Percentiles rank a stretch among this genome's conserved stretches.
Evolutionary conservation across 1,140 invertebrate genomes (phyloP).

Genomic region (Zeugodacus cucurbitae): DNA sequence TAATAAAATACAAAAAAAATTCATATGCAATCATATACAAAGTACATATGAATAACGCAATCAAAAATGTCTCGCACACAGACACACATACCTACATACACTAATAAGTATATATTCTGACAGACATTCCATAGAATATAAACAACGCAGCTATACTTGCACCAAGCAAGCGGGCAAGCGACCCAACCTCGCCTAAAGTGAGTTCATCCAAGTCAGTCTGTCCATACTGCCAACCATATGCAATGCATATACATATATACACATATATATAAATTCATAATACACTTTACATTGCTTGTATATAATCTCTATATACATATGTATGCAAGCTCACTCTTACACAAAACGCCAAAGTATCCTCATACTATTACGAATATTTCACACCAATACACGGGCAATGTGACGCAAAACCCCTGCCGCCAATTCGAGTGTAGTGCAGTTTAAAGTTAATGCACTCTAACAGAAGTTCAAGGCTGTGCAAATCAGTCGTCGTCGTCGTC

Average conservation of each 20-base stretch:
- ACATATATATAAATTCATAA: neutral
- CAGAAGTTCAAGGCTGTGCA: slow-evolving; percentile 65
- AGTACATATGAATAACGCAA: neutral
- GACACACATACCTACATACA: neutral
- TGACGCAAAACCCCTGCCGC: slow-evolving; percentile 18
- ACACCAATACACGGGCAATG: neutral
- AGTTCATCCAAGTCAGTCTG: neutral
- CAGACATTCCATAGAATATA: slow-evolving; percentile 25
- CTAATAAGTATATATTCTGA: neutral
- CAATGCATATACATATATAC: neutral
- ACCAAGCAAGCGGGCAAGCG: neutral
- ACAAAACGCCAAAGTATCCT: neutral
- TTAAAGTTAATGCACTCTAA: slow-evolving; percentile 63
- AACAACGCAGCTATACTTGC: neutral
- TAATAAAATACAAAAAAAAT: neutral
- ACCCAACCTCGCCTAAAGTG: slow-evolving; percentile 12
- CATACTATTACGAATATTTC: neutral
- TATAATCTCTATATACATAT: neutral
- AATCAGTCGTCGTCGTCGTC: slow-evolving; percentile 60
- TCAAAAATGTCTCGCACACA: neutral
- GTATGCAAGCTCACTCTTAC: neutral
- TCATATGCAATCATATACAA: neutral
- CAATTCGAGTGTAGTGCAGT: slow-evolving; percentile 26
- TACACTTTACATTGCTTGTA: neutral
- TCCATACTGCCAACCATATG: neutral